Base-by-base conservation (phyloP, 2,113 vertebrate genomes). In the Silurus asotus region DNA sequence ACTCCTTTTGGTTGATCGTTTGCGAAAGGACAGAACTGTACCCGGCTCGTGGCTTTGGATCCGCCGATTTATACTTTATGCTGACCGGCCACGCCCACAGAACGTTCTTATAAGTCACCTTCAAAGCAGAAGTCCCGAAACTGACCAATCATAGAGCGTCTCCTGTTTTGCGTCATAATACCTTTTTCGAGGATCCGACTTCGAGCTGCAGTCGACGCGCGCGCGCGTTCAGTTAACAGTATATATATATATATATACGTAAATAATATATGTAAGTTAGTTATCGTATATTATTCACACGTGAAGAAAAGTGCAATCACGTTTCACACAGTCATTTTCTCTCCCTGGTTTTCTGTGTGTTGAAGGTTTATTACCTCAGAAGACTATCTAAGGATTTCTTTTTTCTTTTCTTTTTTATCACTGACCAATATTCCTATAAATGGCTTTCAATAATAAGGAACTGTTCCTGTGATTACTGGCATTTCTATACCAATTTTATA, bases 1-100 rank as follows among this genome's bases (percentile, higher is more conserved):
- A 74, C 90, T 91, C 90, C 92, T 90, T 83, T 80, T 75, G 20
- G 76, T 89, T 89, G 89, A 83, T 91, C 87, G 91, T 76, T 67
- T 62, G 23, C 37, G 87, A 94, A 95, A 95, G 92, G 94, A 94
- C 93, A 91, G 91, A 88, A 65, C 93, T 87, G 91, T 90, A 92
- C 92, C 91, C 89, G 91, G 89, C 91, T 90, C 89, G 76, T 20
- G 72, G 86, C 90, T 84, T 92, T 92, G 91, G 94, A 93, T 75
- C 82, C 90, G 82, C 92, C 89, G 86, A 89, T 95, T 91, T 93
- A 94, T 93, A 87, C 91, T 86, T 90, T 88, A 72, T 85, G 62
- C 88, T 69, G 37, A 61, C 76, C 79, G 90, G 25, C 94, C 92
- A 93, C 93, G 93, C 93, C 94, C 59, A 90, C 89, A 13, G 82